A percentile compares a stretch with the other conserved stretches of the same genome.
Conservation (phyloP, 1,140 invertebrate genomes). For the Schmidtea mediterranea region DNA sequence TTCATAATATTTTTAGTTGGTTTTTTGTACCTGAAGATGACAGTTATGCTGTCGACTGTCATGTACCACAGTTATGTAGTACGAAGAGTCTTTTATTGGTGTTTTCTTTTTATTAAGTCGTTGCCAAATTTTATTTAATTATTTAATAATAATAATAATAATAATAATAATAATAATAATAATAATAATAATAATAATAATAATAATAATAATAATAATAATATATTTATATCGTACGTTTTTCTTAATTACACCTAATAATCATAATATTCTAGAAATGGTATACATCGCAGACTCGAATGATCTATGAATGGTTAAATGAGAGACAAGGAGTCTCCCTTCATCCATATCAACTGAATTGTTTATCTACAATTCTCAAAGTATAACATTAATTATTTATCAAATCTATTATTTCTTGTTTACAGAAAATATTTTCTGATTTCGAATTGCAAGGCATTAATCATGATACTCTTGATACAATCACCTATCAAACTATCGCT, state of each 20-base stretch:
- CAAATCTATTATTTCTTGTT: slow-evolving; percentile 14
- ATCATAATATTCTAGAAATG: slow-evolving; percentile 39
- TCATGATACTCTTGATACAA: slow-evolving; percentile 86
- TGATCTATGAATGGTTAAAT: slow-evolving; percentile 73
- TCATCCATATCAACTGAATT: slow-evolving; percentile 83
- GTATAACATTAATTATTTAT: slow-evolving; percentile 26
- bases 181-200: no score
- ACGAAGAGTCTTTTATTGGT: no score
- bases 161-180: no score
- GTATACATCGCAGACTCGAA: slow-evolving; percentile 73
- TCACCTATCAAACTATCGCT: slow-evolving; percentile 69
- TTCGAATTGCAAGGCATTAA: slow-evolving; percentile 94
- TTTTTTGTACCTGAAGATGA: no score
- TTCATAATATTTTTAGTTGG: no score
- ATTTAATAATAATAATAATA: no score
- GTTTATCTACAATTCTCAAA: slow-evolving; percentile 76
- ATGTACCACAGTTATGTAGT: no score
- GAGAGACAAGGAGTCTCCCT: slow-evolving; percentile 72
- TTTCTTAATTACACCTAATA: background rate
- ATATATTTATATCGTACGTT: no score
- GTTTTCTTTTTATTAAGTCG: no score
- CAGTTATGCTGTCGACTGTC: no score
- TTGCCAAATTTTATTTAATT: no score
- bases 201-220: no score
- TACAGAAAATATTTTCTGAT: slow-evolving; percentile 86